A percentile compares a stretch with the other conserved stretches of the same genome.
Evolutionary conservation across 2,797 vertebrate species (phyloP).

Genomic region (Chromis chromis): DNA sequence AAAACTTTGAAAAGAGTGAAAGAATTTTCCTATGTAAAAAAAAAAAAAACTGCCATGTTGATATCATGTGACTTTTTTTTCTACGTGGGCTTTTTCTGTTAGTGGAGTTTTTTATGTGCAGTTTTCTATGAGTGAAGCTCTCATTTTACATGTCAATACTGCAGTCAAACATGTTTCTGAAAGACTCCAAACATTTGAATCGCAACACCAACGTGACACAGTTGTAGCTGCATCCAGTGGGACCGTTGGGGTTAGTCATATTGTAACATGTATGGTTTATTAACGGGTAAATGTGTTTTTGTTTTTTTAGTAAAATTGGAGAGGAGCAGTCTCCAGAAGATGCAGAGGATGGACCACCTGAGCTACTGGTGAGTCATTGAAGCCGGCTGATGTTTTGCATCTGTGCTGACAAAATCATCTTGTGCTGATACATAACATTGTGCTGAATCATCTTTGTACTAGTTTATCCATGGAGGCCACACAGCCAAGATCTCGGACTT

Average conservation of each 20-base stretch:
- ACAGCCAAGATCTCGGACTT: slow-evolving; percentile 97
- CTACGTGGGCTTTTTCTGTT: too few relatives aligned
- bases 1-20: too few relatives aligned
- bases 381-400: background rate
- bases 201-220: too few relatives aligned
- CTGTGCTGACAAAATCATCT: background rate
- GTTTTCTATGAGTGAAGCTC: too few relatives aligned
- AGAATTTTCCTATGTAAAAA: too few relatives aligned
- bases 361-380: slow-evolving; percentile 88
- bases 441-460: background rate
- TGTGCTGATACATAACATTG: background rate
- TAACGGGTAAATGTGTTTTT: background rate
- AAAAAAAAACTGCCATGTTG: too few relatives aligned
- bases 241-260: background rate
- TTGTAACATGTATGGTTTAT: background rate
- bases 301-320: slow-evolving; percentile 91
- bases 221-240: background rate
- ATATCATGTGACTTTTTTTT: too few relatives aligned
- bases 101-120: too few relatives aligned
- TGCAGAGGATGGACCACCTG: slow-evolving; percentile 94
- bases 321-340: slow-evolving; percentile 96
- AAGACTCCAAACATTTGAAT: background rate
- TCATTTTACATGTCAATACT: too few relatives aligned
- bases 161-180: background rate
- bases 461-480: slow-evolving; percentile 97